A percentile compares a stretch with the other conserved stretches of the same genome.
These are phyloP conservation scores for Heterochromis multidens DNA, from an alignment of 2,113 vertebrate genomes.

Conservation along the genomic window DNA sequence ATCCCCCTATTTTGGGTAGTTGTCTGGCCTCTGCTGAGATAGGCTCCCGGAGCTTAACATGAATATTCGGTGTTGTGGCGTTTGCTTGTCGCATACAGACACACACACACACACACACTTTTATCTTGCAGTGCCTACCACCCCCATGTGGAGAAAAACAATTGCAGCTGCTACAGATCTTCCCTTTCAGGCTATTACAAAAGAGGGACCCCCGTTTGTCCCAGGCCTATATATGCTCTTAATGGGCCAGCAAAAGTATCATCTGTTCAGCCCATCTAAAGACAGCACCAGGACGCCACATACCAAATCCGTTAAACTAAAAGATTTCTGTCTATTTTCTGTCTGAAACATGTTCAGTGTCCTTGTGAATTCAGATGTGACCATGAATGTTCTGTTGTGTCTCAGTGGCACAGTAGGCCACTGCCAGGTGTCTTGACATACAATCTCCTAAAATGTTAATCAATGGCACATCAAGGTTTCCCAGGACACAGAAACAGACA, in stretches of 20 bases:
- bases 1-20: conserved; percentile 27
- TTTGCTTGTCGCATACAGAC: conserved; percentile 52
- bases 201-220: conserved; percentile 71
- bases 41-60: conserved; percentile 38
- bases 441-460: conserved; percentile 17
- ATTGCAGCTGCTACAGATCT: conserved; percentile 81
- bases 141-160: conserved; percentile 96
- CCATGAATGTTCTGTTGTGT: conserved; percentile 59
- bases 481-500: not conserved
- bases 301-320: conserved; percentile 37
- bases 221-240: conserved; percentile 49
- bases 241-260: conserved; percentile 58
- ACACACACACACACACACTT: conserved; percentile 38
- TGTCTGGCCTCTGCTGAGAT: conserved; percentile 29
- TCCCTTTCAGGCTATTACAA: conserved; percentile 76
- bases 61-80: conserved; percentile 36
- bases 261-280: conserved; percentile 54
- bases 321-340: conserved; percentile 30
- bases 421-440: conserved; percentile 15
- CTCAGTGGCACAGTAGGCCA: conserved; percentile 35
- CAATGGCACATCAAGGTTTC: not conserved
- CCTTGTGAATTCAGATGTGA: conserved; percentile 47
- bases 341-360: not conserved
- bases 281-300: conserved; percentile 52
- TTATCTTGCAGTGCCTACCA: conserved; percentile 89